phyloP scores from a whole-genome alignment of 2,797 vertebrate species.

The Lates japonicus region DNA sequence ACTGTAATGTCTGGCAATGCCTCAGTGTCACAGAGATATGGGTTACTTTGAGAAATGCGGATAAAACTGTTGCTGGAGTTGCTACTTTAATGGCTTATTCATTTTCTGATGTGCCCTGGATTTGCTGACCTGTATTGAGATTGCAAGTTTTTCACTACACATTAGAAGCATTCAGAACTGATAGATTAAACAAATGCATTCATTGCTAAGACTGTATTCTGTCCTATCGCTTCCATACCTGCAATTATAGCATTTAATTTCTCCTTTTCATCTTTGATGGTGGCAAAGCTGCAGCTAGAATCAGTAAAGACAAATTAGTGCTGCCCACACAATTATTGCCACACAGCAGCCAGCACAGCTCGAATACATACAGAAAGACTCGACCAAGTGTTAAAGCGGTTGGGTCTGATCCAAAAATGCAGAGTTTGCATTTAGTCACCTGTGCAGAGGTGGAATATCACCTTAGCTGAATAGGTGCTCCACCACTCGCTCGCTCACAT shows the following conservation, averaged over 20 bases:
- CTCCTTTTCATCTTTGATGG: background rate
- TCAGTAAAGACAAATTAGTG: constrained; percentile 24
- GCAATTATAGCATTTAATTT: constrained; percentile 3
- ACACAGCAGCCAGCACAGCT: constrained; percentile 9
- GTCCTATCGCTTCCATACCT: background rate
- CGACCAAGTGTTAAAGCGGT: background rate
- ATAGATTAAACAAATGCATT: background rate
- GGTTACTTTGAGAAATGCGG: background rate
- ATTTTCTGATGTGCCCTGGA: background rate
- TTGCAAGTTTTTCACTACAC: background rate
- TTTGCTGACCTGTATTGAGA: no score
- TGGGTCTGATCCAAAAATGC: background rate
- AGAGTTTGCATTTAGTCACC: background rate
- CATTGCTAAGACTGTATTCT: background rate
- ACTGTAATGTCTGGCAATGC: background rate
- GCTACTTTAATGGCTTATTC: background rate
- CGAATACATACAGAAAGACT: background rate
- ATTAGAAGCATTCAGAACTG: background rate
- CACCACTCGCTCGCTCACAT: background rate
- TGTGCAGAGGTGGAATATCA: background rate
- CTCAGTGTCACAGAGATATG: background rate
- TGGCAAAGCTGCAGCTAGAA: constrained; percentile 22
- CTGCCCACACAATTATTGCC: constrained; percentile 12
- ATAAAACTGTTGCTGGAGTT: background rate
- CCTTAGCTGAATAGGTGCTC: background rate